These are phyloP conservation scores for Edolisoma coerulescens DNA, from an alignment of 2,113 vertebrate genomes.

Conservation along the genomic window DNA sequence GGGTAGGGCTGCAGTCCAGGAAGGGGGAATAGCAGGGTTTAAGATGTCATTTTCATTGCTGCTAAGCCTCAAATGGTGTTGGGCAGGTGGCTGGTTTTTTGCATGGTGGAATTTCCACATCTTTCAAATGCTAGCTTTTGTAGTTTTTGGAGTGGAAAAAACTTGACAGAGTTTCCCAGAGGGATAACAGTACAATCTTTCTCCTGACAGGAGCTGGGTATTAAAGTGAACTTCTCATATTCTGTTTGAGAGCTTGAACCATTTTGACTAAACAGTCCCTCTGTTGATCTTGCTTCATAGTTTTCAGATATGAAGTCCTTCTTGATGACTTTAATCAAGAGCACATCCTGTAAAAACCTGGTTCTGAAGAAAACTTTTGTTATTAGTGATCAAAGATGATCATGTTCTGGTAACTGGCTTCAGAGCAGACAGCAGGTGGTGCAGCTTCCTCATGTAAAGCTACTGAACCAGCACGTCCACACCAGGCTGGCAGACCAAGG, in stretches of 20 bases:
- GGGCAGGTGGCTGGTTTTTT: neutral
- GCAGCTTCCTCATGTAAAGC: neutral
- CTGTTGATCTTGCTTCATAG: neutral
- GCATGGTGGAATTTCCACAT: neutral
- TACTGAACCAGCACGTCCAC: neutral
- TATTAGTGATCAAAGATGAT: neutral
- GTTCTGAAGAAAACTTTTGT: neutral
- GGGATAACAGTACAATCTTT: neutral
- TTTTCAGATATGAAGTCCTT: neutral
- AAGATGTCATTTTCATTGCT: neutral
- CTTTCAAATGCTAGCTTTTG: neutral
- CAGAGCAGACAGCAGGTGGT: slow-evolving; percentile 66
- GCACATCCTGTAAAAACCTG: neutral
- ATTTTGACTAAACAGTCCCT: neutral
- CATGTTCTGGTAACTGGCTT: neutral
- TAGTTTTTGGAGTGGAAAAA: neutral
- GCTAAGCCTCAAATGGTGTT: neutral
- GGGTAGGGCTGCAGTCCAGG: neutral
- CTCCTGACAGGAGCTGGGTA: neutral
- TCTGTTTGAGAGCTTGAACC: neutral
- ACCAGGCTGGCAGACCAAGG: neutral
- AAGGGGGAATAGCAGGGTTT: neutral
- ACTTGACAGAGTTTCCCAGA: neutral
- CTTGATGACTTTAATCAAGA: neutral
- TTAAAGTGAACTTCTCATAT: neutral